These are phyloP conservation scores for Macrotis lagotis DNA, from an alignment of 2,113 vertebrate species.

Conservation along the genomic window DNA sequence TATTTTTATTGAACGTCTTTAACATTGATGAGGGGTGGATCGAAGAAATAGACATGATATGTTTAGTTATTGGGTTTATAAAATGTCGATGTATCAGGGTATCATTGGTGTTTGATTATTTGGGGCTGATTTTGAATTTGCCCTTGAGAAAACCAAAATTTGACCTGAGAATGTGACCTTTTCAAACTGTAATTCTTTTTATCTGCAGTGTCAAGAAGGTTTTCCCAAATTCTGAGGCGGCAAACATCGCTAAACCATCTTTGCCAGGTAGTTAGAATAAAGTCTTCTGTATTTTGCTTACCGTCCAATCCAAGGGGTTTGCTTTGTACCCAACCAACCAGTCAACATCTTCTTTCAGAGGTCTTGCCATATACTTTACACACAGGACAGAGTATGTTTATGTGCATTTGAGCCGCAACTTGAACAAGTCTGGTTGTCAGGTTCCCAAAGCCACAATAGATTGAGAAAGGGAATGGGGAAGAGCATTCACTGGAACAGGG, in stretches of 20 bases:
- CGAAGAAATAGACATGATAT: neutral
- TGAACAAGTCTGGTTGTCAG: neutral
- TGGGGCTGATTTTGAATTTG: neutral
- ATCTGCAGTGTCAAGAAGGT: constrained; percentile 95
- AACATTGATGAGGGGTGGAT: neutral
- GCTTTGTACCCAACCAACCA: neutral
- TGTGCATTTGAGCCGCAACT: neutral
- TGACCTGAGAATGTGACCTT: neutral
- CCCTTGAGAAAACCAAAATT: neutral
- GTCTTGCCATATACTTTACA: neutral
- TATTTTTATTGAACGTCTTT: neutral
- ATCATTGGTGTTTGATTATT: neutral
- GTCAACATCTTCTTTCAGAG: neutral
- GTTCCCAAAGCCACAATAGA: neutral
- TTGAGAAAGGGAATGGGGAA: neutral
- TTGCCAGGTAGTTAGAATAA: constrained; percentile 90
- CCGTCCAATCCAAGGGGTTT: neutral
- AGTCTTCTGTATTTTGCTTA: neutral
- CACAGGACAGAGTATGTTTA: neutral
- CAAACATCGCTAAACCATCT: constrained; percentile 99
- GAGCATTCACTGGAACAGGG: neutral
- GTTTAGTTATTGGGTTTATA: neutral
- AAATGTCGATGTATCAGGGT: neutral
- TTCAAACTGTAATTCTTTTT: constrained; percentile 67
- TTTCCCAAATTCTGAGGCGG: constrained; percentile 97